These are phyloP conservation scores for Harmothoe impar DNA, from an alignment of 2,888 invertebrate species.

Conservation along the genomic window DNA sequence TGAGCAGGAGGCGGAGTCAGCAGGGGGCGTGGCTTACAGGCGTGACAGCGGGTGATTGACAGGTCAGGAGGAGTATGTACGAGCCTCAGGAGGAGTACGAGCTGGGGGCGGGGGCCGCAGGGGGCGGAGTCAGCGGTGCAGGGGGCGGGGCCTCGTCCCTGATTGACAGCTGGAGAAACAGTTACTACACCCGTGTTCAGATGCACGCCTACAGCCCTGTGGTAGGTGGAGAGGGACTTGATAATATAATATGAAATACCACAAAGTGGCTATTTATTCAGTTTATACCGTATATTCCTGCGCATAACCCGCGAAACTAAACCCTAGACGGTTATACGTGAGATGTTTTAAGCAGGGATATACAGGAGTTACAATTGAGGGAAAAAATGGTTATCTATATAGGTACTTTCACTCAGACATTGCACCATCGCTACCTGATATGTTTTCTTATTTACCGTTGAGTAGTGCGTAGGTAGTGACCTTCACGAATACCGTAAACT, in stretches of 20 bases:
- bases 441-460: no score
- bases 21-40: slow-evolving; percentile 13
- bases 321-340: background rate
- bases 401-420: no score
- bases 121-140: background rate
- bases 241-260: background rate
- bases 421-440: no score
- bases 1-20: background rate
- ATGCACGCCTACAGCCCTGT: slow-evolving; percentile 40
- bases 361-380: no score
- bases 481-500: no score
- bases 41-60: background rate
- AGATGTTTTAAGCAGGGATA: no score
- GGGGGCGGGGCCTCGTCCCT: background rate
- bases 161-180: slow-evolving; percentile 28
- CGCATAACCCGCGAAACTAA: background rate
- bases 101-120: background rate
- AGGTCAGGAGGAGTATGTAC: background rate
- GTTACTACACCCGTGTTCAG: slow-evolving; percentile 36
- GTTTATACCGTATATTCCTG: background rate
- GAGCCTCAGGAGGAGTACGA: slow-evolving; percentile 18
- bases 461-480: no score
- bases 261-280: background rate
- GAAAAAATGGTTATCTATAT: no score
- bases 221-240: slow-evolving; percentile 6